Evolutionary conservation across 2,888 invertebrate genomes (phyloP), one percentile per base, ranked within the genome.

Genomic region (Eurois occulta): DNA sequence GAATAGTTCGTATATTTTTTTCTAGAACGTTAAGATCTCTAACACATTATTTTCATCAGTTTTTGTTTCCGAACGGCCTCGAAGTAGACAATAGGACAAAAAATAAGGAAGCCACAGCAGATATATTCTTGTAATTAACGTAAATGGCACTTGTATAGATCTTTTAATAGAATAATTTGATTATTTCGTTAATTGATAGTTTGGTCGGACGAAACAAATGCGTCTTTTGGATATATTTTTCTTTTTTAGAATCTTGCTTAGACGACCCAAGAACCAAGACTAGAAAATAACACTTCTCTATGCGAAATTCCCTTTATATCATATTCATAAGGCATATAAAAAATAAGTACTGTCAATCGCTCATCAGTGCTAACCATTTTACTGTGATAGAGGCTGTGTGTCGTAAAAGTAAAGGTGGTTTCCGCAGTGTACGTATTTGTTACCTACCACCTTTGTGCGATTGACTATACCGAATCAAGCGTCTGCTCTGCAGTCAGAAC

Each of bases 11-110:
- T 83, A 32, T 60, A 35, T 52, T 77, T 84, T 52, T 78, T 84
- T 84, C 35, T 71, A 52, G 21, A 72, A 60, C 41, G 13, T 38
- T 28, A 43, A 65, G 64, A 77, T 78, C 75, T 70, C 66, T 73
- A 72, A 80, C 71, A 78, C 21, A 76, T 80, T 76, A 87, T 81
- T 87, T 85, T 81, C 78, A 75, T 69, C 46, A 80, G 64, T 81
- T 84, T 89, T 88, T 86, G 69, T 70, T 48, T 38, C 35, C 24
- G 38, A 79, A 67, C 67, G 83, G 71, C 88, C 83, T 88, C 80
- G 65, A 80, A 69, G n/a, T 11, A 76, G 69, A 90, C 89, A 90
- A 90, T 90, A 32, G 82, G 77, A 83, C 84, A 90, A 89, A 88
- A 89, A 90, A 70, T 69, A 58, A 87, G 87, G 88, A 90, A 88